Base-by-base conservation (phyloP, 2,113 vertebrate genomes). In the Stomatorhinus ivindoensis region DNA sequence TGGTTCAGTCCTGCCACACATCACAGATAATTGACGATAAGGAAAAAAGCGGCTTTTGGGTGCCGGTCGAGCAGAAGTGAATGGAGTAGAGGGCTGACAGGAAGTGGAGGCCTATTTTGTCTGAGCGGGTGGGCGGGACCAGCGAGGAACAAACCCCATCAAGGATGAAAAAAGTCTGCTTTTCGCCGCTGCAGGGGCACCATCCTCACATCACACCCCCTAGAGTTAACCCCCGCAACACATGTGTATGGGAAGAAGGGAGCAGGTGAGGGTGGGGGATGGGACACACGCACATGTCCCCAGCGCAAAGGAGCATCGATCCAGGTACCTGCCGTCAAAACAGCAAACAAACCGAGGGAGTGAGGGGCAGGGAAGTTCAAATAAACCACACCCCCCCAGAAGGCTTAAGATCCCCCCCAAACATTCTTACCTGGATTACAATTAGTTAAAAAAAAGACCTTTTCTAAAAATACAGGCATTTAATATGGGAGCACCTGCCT, bases 21-120 rank as follows among this genome's bases (percentile, higher is more conserved):
- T 86, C 55, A 35, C 17, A 39, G 51, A 47, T 89, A 86, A 61
- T 89, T 85, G 53, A 51, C 15, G 85, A 86, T 51, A 51, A 86
- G 50, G 50, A 15, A 48, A 48, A 15, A 11, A 27, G 15, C 19
- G 5, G 46, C n/a, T 86, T 86, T 86, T 50, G 6, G 51, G 31
- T 58, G 35, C 19, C 9, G 10, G n/a, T 44, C 11, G 24, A 61
- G 51, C 53, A 61, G 27, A 42, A 61, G 13, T 58, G 86, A 61
- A n/a, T 4, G 11, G 15, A 44, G 31, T 55, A 17, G 86, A 4
- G 31, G 51, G 19, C 3, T 58, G 55, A 87, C 86, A 24, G 50
- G 27, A 58, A 19, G 21, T 35, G 13, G 51, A 42, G 55, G 86
- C 51, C 48, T 10, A 42, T 42, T 58, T 55, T 24, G 15, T 55